Evolutionary conservation across 2,888 invertebrate genomes (phyloP), one percentile per base, ranked within the genome.

Genomic region (Eilema depressum): DNA sequence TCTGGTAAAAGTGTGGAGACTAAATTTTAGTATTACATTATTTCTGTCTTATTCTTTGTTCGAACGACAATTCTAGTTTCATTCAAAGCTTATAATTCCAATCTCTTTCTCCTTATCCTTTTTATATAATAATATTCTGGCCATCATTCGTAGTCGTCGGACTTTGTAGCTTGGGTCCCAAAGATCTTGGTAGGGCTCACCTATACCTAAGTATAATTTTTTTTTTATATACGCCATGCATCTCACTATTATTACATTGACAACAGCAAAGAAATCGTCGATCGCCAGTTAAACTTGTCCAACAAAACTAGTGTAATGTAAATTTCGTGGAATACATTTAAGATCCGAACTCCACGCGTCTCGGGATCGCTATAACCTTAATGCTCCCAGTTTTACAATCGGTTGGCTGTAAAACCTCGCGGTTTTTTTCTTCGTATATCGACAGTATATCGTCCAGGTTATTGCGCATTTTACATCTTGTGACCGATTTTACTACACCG

Each of bases 401-500:
- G 86, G 78, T 66, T 68, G 85, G 81, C 85, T 87, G 89, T 94
- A 93, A 94, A 94, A 87, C 62, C 62, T 67, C 41, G 60, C 57
- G 53, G 47, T 73, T 70, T 77, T 75, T 82, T 80, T 73, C 56
- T 65, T 67, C 86, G 88, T 89, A 91, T 92, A 93, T 92, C 86
- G 92, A 82, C 87, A 88, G 89, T 94, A 95, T 94, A 94, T 93
- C 86, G 92, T 78, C 75, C 77, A 91, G 80, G 91, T 94, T 95
- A 95, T 92, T 87, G 90, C 91, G 74, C 75, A 75, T 86, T 94
- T 94, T 92, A 94, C 87, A 88, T 82, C 92, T 91, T 92, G 93
- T 93, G 94, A 94, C 94, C 92, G 92, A 94, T 92, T 94, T 95
- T 94, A 95, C 90, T 89, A 87, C 89, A 77, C 90, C 91, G 92